phyloP scores from a whole-genome alignment of 2,113 vertebrate genomes.

The Lichenostomus cassidix region DNA sequence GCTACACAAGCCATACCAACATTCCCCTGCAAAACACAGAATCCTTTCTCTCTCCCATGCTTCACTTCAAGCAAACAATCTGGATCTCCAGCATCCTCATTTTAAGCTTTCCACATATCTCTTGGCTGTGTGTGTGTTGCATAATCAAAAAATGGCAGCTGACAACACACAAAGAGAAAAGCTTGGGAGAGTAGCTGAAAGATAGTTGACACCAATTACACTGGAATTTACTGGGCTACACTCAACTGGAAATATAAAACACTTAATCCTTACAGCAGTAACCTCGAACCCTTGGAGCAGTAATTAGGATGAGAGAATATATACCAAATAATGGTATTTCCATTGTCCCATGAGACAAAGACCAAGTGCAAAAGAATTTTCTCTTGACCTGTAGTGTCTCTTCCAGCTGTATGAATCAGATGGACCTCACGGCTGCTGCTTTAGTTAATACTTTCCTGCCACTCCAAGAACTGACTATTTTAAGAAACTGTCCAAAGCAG shows the following conservation, averaged over 20 bases:
- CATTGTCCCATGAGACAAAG: background rate
- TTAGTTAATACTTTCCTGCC: background rate
- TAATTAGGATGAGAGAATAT: background rate
- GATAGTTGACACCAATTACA: background rate
- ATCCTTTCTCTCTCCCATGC: background rate
- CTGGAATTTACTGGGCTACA: background rate
- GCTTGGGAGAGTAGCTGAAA: background rate
- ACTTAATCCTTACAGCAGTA: background rate
- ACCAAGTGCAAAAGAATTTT: background rate
- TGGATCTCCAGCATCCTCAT: background rate
- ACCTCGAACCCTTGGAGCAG: background rate
- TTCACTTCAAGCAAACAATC: background rate
- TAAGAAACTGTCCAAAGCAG: background rate
- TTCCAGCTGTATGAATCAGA: background rate
- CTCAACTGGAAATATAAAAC: background rate
- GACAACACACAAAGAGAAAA: background rate
- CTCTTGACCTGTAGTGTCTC: background rate
- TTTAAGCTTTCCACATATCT: background rate
- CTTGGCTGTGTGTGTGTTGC: background rate
- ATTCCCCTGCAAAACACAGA: fast-evolving
- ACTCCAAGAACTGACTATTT: background rate
- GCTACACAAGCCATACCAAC: background rate
- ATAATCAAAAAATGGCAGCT: background rate
- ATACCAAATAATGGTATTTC: background rate
- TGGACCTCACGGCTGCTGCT: background rate